Evolutionary conservation across 30 jellyfish, hydroid and myxozoan species (phyloP).

Genomic region (Clytia hemisphaerica): DNA sequence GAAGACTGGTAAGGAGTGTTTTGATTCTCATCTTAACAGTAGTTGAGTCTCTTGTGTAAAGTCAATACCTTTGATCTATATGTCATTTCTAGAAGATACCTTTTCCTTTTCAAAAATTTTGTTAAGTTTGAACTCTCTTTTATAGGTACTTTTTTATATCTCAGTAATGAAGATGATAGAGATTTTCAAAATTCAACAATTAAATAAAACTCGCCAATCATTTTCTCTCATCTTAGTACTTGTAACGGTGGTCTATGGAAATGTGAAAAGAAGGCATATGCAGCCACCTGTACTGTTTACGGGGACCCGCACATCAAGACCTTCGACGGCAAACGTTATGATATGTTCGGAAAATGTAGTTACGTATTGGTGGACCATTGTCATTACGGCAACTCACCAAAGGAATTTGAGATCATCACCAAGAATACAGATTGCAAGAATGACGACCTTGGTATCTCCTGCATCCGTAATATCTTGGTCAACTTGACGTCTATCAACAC

Average conservation of each 20-base stretch:
- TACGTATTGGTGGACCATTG: conserved; percentile 92
- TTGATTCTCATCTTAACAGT: too few species aligned
- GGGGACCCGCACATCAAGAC: conserved; percentile 97
- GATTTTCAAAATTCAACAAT: too few species aligned
- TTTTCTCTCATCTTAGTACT: conserved; percentile 46
- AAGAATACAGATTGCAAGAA: conserved; percentile 63
- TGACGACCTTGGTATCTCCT: conserved; percentile 57
- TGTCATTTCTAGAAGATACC: not conserved
- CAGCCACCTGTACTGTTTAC: conserved; percentile 84
- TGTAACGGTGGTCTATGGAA: conserved; percentile 90
- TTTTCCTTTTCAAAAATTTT: not conserved
- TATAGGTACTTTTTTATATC: too few species aligned
- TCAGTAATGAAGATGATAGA: too few species aligned
- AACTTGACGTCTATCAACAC: conserved; percentile 52
- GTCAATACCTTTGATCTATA: too few species aligned
- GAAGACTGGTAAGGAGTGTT: conserved; percentile 79
- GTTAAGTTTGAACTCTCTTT: not conserved
- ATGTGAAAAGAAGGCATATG: conserved; percentile 66
- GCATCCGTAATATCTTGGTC: conserved; percentile 67
- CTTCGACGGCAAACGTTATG: conserved; percentile 86
- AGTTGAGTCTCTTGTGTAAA: too few species aligned
- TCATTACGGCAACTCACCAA: conserved; percentile 52
- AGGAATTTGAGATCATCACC: conserved; percentile 67
- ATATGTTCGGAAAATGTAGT: conserved; percentile 89
- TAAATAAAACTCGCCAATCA: too few species aligned